A percentile compares a stretch with the other conserved stretches of the same genome.
Evolutionary conservation across 2,797 vertebrate genomes (phyloP).

Genomic region (Phataginus tetradactyla): DNA sequence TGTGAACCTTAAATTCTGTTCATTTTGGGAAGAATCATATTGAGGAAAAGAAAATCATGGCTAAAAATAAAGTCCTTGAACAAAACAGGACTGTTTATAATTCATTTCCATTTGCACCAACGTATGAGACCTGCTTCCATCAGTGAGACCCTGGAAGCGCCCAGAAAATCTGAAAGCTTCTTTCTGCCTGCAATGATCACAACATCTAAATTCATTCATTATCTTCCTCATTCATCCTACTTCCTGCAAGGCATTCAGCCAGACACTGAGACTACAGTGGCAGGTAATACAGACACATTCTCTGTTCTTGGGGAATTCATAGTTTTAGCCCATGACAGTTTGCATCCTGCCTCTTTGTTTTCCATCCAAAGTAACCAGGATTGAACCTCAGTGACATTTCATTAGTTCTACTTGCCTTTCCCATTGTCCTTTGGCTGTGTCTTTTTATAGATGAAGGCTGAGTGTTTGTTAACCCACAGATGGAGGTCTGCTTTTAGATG

Average conservation of each 20-base stretch:
- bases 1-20: not conserved
- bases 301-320: not conserved
- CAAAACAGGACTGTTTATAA: not conserved
- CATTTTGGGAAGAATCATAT: not conserved
- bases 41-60: not conserved
- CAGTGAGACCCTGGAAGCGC: not conserved
- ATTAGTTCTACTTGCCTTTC: not conserved
- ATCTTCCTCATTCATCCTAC: not conserved
- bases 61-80: not conserved
- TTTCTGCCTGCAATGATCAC: not conserved
- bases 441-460: not conserved
- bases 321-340: not conserved
- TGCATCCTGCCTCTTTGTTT: not conserved
- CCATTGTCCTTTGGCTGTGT: not conserved
- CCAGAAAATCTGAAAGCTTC: not conserved
- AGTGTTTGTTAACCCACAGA: not conserved
- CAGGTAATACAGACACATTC: not conserved
- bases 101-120: not conserved
- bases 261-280: not conserved
- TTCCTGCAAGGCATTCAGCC: not conserved
- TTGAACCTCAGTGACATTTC: not conserved
- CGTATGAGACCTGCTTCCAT: not conserved
- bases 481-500: not conserved
- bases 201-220: not conserved
- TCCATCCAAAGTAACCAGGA: not conserved